Conservation (phyloP, 2,113 vertebrate genomes). For the Theristicus caerulescens region DNA sequence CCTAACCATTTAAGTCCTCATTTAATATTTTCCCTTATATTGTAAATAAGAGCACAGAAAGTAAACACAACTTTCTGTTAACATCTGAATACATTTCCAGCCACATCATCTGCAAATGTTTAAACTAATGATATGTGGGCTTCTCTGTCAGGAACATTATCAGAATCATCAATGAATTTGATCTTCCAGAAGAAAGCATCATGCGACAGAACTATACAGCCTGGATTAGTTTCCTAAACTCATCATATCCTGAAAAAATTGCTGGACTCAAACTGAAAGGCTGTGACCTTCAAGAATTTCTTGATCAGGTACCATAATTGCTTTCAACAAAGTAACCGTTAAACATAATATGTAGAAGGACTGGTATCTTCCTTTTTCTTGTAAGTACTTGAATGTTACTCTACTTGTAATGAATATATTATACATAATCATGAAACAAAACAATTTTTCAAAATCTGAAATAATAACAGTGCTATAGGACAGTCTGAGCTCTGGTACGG, state of each 20-base stretch:
- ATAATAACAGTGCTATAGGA: not conserved
- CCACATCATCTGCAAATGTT: not conserved
- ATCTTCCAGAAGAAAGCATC: slow-evolving; percentile 81
- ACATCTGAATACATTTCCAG: not conserved
- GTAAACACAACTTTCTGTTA: not conserved
- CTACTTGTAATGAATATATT: not conserved
- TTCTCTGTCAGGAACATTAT: slow-evolving; percentile 84
- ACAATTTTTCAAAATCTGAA: not conserved
- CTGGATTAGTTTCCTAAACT: slow-evolving; percentile 72
- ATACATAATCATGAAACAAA: not conserved
- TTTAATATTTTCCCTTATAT: not conserved
- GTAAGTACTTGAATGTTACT: not conserved
- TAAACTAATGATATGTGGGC: not conserved
- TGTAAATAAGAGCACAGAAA: not conserved
- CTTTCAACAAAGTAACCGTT: not conserved
- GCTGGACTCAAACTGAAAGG: slow-evolving; percentile 64
- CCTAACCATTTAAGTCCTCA: not conserved
- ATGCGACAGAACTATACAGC: slow-evolving; percentile 73
- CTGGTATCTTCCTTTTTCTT: not conserved
- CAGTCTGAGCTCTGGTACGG: not conserved
- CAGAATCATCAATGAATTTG: slow-evolving; percentile 80
- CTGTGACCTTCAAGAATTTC: slow-evolving; percentile 82
- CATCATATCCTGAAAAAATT: slow-evolving; percentile 55
- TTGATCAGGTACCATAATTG: slow-evolving; percentile 80
- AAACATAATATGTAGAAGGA: not conserved